These are phyloP conservation scores for Ceratosolen fusciceps DNA, from an alignment of 1,140 invertebrate genomes.

Conservation along the genomic window DNA sequence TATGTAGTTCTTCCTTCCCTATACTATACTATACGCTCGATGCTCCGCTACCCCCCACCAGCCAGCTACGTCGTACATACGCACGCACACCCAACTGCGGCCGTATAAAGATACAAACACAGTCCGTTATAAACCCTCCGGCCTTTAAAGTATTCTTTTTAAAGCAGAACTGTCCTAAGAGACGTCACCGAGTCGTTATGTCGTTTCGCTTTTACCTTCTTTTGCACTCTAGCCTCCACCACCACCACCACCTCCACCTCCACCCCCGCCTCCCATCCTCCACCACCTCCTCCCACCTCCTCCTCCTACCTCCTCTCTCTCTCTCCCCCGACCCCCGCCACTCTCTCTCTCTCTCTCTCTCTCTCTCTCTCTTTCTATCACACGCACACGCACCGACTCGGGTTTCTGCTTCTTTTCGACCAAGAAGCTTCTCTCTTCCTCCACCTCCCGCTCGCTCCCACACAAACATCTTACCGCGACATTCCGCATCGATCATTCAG, in stretches of 20 bases:
- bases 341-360: too few relatives aligned
- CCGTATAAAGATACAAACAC: slow-evolving; percentile 18
- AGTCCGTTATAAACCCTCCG: slow-evolving; percentile 71
- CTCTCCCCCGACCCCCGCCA: slow-evolving; percentile 7
- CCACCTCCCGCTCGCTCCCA: neutral
- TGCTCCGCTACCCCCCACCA: slow-evolving; percentile 37
- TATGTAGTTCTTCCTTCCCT: slow-evolving; percentile 73
- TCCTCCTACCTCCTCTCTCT: neutral
- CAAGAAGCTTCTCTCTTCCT: too few relatives aligned
- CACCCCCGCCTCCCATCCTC: neutral
- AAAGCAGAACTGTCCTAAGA: slow-evolving; percentile 70
- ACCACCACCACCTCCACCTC: neutral
- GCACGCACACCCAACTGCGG: neutral
- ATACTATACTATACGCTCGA: slow-evolving; percentile 67
- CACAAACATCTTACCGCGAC: slow-evolving; percentile 35
- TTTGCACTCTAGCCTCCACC: slow-evolving; percentile 10
- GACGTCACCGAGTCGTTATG: slow-evolving; percentile 60
- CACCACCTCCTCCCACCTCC: neutral
- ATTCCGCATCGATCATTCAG: slow-evolving; percentile 58
- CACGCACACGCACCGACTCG: neutral
- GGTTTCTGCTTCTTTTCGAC: too few relatives aligned
- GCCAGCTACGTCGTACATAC: neutral
- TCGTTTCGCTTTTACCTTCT: slow-evolving; percentile 50
- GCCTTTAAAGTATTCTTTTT: slow-evolving; percentile 74
- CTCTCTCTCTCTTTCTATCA: neutral